Evolutionary conservation across 2,888 invertebrate genomes (phyloP), one percentile per base, ranked within the genome.

Genomic region (Pinctada fucata): DNA sequence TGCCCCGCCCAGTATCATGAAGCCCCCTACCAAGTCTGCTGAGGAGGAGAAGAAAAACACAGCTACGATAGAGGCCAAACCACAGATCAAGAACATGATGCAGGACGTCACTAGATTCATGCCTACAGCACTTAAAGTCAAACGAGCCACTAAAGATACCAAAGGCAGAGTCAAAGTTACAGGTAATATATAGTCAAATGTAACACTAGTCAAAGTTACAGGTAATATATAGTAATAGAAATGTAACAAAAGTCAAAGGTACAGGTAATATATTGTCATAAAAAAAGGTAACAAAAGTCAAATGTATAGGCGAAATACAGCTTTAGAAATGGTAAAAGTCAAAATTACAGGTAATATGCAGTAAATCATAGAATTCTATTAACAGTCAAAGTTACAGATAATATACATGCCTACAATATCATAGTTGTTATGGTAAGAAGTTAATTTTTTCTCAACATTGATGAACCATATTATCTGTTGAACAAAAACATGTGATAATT

Each of bases 1-100:
- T 8, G 97, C 97, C 0, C 97, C 96, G 0, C 97, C 97, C 13
- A 96, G 96, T 90, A 94, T 97, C 51, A 96, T 96, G 88, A 95
- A 95, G 84, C 94, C 96, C 81, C 90, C 92, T 51, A 89, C 86
- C 81, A 88, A 89, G 78, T 63, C 80, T 45, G 69, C 70, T 63
- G 89, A 88, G 48, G 89, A 87, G 4, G 87, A 89, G 49, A 88
- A 91, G 82, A 89, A 91, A 78, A 90, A 87, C 51, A 87, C 89
- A 65, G 96, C 97, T 31, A 98, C 97, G 0, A 98, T 98, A 85
- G 96, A 97, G 87, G 99, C 99, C 0, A 99, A 99, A 91, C 99
- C 99, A 0, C 98, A 99, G 93, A 97, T 99, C 84, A 95, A 93
- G 84, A 92, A 93, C 83, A 85, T 92, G 72, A 89, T 92, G 72